A percentile compares a stretch with the other conserved stretches of the same genome.
phyloP scores from a whole-genome alignment of 2,797 vertebrate genomes.

The Thalassophryne amazonica region DNA sequence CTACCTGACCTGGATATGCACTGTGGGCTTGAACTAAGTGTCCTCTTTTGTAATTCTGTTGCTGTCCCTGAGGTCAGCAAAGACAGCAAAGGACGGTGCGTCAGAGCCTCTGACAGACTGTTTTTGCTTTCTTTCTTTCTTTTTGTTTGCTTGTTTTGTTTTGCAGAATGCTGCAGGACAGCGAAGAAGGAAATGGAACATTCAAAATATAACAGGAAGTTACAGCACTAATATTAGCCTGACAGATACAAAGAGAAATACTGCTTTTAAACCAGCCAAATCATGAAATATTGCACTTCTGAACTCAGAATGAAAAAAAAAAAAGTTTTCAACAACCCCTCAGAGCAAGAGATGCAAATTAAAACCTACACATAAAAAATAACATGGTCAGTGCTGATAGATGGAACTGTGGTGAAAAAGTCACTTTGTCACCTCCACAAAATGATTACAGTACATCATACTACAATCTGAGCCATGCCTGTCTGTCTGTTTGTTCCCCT shows the following conservation, averaged over 20 bases:
- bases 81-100: conserved; percentile 48
- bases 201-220: conserved; percentile 59
- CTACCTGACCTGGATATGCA: neutral
- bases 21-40: neutral
- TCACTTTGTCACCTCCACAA: conserved; percentile 3
- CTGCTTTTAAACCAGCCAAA: neutral
- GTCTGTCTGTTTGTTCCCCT: too few species aligned
- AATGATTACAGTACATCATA: too few species aligned
- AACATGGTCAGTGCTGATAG: conserved; percentile 1
- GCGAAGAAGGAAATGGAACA: conserved; percentile 44
- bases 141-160: too few species aligned
- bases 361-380: too few species aligned
- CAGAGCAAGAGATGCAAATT: too few species aligned
- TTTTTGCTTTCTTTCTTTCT: too few species aligned
- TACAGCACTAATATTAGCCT: conserved; percentile 47
- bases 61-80: neutral
- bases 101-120: neutral
- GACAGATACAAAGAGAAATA: conserved; percentile 11
- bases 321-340: neutral
- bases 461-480: too few species aligned
- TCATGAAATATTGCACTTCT: neutral
- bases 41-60: neutral
- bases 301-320: neutral
- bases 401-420: conserved; percentile 14
- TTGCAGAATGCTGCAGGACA: conserved; percentile 21